Conservation (phyloP, 2,113 vertebrate genomes). For the Ammospiza nelsoni region DNA sequence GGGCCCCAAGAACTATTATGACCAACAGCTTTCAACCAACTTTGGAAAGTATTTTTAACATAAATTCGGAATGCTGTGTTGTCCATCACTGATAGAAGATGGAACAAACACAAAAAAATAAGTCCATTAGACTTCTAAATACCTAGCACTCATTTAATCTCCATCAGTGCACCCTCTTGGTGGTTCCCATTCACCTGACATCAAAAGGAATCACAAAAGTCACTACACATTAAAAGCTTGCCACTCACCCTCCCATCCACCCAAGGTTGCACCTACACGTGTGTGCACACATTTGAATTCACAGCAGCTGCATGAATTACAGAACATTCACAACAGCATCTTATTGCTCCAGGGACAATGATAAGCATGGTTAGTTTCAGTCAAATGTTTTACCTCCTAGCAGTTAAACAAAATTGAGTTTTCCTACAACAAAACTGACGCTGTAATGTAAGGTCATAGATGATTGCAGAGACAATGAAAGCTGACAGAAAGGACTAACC, state of each 20-base stretch:
- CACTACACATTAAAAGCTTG: neutral
- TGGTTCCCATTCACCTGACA: neutral
- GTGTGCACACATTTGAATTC: neutral
- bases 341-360: neutral
- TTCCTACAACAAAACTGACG: neutral
- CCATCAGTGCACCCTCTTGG: neutral
- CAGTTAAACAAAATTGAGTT: neutral
- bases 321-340: neutral
- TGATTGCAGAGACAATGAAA: neutral
- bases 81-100: neutral
- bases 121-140: neutral
- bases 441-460: neutral
- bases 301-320: accelerated
- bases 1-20: neutral
- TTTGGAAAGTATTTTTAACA: neutral
- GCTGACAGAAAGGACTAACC: neutral
- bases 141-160: neutral
- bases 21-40: neutral
- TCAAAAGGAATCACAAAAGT: neutral
- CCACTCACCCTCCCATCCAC: neutral
- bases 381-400: neutral
- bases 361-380: neutral
- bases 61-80: neutral
- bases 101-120: neutral
- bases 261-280: accelerated